These are phyloP conservation scores for Leiothrix lutea DNA, from an alignment of 2,113 vertebrate species.

Conservation along the genomic window DNA sequence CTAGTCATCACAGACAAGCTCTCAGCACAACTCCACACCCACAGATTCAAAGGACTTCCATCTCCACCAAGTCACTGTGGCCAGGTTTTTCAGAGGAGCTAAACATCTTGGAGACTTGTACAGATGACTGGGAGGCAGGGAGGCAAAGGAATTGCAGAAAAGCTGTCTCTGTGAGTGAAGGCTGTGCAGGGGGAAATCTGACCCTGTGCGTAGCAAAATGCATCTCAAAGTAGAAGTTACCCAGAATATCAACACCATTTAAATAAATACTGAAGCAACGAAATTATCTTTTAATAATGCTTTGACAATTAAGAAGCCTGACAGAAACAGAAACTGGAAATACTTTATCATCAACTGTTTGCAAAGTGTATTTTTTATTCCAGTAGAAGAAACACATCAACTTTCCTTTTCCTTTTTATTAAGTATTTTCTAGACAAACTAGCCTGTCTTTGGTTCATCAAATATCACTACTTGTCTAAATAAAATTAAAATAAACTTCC, in stretches of 20 bases:
- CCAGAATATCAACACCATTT: not conserved
- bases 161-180: not conserved
- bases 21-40: not conserved
- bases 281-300: slow-evolving; percentile 14
- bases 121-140: not conserved
- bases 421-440: slow-evolving; percentile 1
- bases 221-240: not conserved
- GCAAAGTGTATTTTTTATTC: not conserved
- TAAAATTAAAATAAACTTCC: not conserved
- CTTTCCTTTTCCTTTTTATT: slow-evolving; percentile 1
- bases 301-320: slow-evolving; percentile 24
- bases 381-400: not conserved
- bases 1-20: not conserved
- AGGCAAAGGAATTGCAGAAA: not conserved
- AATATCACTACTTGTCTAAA: not conserved
- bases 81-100: not conserved
- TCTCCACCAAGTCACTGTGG: not conserved
- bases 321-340: slow-evolving; percentile 28
- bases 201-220: rapidly evolving
- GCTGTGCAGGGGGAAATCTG: not conserved
- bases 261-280: not conserved
- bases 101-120: not conserved
- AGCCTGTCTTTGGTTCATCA: not conserved
- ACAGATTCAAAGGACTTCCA: not conserved
- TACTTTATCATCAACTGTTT: not conserved